Evolutionary conservation across 2,113 vertebrate species (phyloP).

Genomic region (Xenopus tropicalis): UCB_Xtro_10.0 CM004444.2:80266001-80266500

Average conservation of each 20-base stretch:
- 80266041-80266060: conserved; percentile 50
- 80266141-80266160: conserved; percentile 26
- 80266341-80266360: too few species aligned
- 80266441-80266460: too few species aligned
- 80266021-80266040: conserved; percentile 50
- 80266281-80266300: too few species aligned
- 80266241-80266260: neutral
- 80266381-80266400: too few species aligned
- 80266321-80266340: too few species aligned
- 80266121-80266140: conserved; percentile 28
- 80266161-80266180: conserved; percentile 37
- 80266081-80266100: conserved; percentile 29
- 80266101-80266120: conserved; percentile 29
- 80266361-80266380: too few species aligned
- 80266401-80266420: too few species aligned
- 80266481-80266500: too few species aligned
- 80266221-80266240: neutral
- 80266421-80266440: too few species aligned
- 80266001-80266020: conserved; percentile 52
- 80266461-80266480: too few species aligned
- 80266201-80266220: neutral
- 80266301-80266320: too few species aligned
- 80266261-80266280: too few species aligned
- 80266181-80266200: neutral
- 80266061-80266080: conserved; percentile 44